A percentile compares a stretch with the other conserved stretches of the same genome.
Evolutionary conservation across 2,113 vertebrate genomes (phyloP).

Genomic region (Dolichotis patagonum): DNA sequence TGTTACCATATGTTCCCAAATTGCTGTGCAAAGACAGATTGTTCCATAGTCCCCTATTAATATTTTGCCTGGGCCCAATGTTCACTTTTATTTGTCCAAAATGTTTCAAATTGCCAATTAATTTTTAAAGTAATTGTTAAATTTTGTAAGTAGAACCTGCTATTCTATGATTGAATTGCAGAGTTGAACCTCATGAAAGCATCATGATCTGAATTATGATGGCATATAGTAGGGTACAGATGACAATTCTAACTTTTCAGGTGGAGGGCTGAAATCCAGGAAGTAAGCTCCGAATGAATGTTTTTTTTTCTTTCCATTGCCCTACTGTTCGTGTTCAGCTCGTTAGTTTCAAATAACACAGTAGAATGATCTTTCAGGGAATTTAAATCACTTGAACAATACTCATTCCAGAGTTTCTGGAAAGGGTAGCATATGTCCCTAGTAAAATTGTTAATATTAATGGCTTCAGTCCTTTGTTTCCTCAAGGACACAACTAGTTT

Average conservation of each 20-base stretch:
- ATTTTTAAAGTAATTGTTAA: constrained; percentile 70
- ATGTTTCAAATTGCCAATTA: constrained; percentile 46
- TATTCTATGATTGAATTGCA: neutral
- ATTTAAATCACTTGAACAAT: constrained; percentile 43
- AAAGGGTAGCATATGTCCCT: constrained; percentile 72
- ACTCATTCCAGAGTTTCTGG: constrained; percentile 15
- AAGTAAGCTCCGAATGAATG: neutral
- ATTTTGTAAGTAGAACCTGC: neutral
- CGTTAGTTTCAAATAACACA: constrained; percentile 41
- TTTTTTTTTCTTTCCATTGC: constrained; percentile 21
- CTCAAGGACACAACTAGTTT: constrained; percentile 53
- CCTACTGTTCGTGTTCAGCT: constrained; percentile 57
- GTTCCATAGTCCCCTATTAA: constrained; percentile 53
- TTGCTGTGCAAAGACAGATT: constrained; percentile 63
- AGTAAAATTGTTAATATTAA: constrained; percentile 63
- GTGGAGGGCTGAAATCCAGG: neutral
- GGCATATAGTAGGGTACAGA: neutral
- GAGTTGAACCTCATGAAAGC: constrained; percentile 29
- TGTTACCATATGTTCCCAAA: constrained; percentile 12
- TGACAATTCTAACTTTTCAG: constrained; percentile 37
- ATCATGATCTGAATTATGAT: constrained; percentile 5
- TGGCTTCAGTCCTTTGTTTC: constrained; percentile 38
- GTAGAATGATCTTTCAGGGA: constrained; percentile 60
- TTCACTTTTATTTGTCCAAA: constrained; percentile 73
- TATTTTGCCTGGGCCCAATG: constrained; percentile 42